Conservation (phyloP, 1,140 invertebrate species). For the Zaprionus camerounensis region DNA sequence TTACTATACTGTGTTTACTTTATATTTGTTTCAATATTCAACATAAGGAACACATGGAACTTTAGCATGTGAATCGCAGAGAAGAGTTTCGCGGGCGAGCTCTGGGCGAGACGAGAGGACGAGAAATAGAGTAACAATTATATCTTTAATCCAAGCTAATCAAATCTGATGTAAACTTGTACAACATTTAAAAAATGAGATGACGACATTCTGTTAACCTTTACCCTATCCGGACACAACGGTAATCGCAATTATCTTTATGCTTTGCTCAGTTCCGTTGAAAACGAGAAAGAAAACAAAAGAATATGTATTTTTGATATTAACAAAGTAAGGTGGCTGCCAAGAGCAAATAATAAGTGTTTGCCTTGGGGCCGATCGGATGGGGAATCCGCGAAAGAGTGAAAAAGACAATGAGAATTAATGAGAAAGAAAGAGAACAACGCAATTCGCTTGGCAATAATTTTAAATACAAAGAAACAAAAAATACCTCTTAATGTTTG, state of each 20-base stretch:
- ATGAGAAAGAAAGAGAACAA: conserved; percentile 15
- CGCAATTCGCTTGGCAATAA: conserved; percentile 16
- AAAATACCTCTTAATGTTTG: conserved; percentile 15
- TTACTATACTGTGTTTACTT: neutral
- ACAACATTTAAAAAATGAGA: neutral
- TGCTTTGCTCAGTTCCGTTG: conserved; percentile 13
- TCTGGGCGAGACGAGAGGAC: conserved; percentile 2
- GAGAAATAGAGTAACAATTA: neutral
- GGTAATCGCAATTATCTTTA: neutral
- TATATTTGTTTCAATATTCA: neutral
- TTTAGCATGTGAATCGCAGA: neutral
- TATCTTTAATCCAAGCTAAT: neutral
- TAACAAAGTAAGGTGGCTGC: neutral
- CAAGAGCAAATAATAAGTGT: conserved; percentile 6
- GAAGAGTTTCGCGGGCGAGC: conserved; percentile 32
- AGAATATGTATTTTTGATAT: conserved; percentile 33
- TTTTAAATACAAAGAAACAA: conserved; percentile 10
- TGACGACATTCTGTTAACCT: neutral
- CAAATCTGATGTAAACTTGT: neutral
- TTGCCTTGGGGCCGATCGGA: neutral
- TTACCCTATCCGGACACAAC: neutral
- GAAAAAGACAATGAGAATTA: conserved; percentile 28
- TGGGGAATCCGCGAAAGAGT: conserved; percentile 3
- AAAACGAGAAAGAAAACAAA: neutral
- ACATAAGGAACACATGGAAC: neutral